Percentiles rank a stretch among this genome's conserved stretches.
Evolutionary conservation across 2,113 vertebrate genomes (phyloP).

Genomic region (Morone saxatilis): DNA sequence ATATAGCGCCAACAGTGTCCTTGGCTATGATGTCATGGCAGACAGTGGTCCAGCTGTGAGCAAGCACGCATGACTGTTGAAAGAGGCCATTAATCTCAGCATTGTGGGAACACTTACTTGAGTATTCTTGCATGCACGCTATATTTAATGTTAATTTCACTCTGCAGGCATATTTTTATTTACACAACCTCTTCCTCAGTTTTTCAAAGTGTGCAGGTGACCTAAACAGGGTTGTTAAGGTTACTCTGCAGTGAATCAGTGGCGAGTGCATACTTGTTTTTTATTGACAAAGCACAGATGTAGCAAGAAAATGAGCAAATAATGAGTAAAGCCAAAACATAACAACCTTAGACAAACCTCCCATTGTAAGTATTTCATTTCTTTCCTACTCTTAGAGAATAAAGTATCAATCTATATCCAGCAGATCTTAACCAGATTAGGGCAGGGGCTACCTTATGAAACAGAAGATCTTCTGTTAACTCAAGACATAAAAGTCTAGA

Average conservation of each 20-base stretch:
- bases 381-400: slow-evolving; percentile 6
- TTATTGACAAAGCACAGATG: slow-evolving; percentile 70
- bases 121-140: slow-evolving; percentile 1
- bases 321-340: slow-evolving; percentile 35
- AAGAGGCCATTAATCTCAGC: slow-evolving; percentile 24
- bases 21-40: slow-evolving; percentile 69
- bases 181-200: slow-evolving; percentile 16
- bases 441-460: slow-evolving; percentile 11
- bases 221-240: slow-evolving; percentile 22
- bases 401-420: background rate
- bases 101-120: background rate
- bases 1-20: slow-evolving; percentile 47
- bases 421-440: slow-evolving; percentile 32
- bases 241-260: slow-evolving; percentile 36
- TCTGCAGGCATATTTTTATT: background rate
- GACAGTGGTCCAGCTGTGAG: slow-evolving; percentile 73
- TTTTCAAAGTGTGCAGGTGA: slow-evolving; percentile 8
- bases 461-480: slow-evolving; percentile 19
- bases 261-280: slow-evolving; percentile 58
- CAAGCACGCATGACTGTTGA: slow-evolving; percentile 32
- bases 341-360: slow-evolving; percentile 56
- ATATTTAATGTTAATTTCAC: background rate
- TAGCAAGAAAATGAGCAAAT: slow-evolving; percentile 34
- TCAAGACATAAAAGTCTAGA: background rate
- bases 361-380: slow-evolving; percentile 49